phyloP scores from a whole-genome alignment of 2,888 invertebrate genomes.

The Colletes collaris region DNA sequence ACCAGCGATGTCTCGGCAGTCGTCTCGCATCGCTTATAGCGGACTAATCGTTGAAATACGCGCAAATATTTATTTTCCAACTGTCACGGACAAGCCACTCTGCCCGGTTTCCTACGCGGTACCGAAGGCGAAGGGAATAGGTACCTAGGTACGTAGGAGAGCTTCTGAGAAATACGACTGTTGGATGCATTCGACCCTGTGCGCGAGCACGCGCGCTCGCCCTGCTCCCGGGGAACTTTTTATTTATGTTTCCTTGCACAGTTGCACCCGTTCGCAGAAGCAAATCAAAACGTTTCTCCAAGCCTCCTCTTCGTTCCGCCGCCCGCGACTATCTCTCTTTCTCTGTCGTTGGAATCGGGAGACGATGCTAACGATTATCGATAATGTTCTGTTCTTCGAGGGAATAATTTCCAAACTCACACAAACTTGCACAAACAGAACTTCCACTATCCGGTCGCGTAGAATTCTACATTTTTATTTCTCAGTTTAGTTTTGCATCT shows the following conservation, averaged over 20 bases:
- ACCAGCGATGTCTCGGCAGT: conserved; percentile 45
- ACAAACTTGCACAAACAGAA: no score
- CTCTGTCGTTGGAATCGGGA: neutral
- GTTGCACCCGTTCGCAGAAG: conserved; percentile 51
- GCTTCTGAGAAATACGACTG: conserved; percentile 69
- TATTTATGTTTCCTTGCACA: conserved; percentile 70
- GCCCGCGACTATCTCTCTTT: neutral
- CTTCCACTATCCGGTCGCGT: no score
- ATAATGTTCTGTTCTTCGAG: neutral
- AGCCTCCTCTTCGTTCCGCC: conserved; percentile 11
- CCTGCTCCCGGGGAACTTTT: conserved; percentile 46
- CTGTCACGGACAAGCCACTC: conserved; percentile 74
- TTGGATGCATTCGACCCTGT: conserved; percentile 59
- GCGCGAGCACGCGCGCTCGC: conserved; percentile 36
- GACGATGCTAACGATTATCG: neutral
- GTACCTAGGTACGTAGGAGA: conserved; percentile 55
- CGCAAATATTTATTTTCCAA: conserved; percentile 76
- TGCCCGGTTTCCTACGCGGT: conserved; percentile 55
- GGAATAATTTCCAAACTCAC: no score
- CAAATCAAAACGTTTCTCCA: conserved; percentile 64
- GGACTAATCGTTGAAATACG: conserved; percentile 77
- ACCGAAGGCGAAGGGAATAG: conserved; percentile 56
- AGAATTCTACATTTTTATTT: no score
- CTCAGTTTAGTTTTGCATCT: no score
- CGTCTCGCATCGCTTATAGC: conserved; percentile 68